Percentiles rank a stretch among this genome's conserved stretches.
Conservation (phyloP, 2,888 invertebrate species). For the Meloe dianella region DNA sequence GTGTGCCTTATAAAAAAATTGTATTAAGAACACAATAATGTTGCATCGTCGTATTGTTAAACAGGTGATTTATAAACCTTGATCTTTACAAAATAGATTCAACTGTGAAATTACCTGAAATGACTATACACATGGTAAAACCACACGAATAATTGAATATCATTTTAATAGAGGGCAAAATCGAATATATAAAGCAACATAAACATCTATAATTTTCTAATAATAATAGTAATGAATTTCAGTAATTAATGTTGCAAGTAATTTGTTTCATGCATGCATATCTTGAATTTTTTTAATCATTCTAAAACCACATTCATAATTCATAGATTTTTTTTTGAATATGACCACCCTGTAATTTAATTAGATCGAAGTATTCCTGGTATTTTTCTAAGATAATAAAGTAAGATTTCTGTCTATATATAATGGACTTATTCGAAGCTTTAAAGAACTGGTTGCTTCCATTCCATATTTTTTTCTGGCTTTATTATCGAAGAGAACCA, state of each 20-base stretch:
- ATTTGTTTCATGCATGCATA: background rate
- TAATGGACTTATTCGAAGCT: background rate
- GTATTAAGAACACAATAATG: no score
- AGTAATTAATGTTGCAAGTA: background rate
- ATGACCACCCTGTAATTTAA: slow-evolving; percentile 9
- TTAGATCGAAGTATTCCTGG: slow-evolving; percentile 1
- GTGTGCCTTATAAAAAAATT: no score
- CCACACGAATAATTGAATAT: no score
- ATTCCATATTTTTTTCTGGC: background rate
- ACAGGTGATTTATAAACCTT: no score
- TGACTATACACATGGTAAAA: no score
- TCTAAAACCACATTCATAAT: background rate
- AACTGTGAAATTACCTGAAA: no score
- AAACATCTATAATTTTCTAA: background rate
- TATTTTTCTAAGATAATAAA: slow-evolving; percentile 6
- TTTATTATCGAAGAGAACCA: background rate
- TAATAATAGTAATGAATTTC: background rate
- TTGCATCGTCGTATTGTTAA: no score
- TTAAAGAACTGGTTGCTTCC: slow-evolving; percentile 6
- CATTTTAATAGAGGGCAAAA: no score
- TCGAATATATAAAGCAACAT: no score
- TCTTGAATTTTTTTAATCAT: background rate
- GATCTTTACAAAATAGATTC: no score
- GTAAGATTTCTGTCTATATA: background rate
- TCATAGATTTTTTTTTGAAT: background rate